These are phyloP conservation scores for Myotis davidii DNA, from an alignment of 2,113 vertebrate species.

Conservation along the genomic window DNA sequence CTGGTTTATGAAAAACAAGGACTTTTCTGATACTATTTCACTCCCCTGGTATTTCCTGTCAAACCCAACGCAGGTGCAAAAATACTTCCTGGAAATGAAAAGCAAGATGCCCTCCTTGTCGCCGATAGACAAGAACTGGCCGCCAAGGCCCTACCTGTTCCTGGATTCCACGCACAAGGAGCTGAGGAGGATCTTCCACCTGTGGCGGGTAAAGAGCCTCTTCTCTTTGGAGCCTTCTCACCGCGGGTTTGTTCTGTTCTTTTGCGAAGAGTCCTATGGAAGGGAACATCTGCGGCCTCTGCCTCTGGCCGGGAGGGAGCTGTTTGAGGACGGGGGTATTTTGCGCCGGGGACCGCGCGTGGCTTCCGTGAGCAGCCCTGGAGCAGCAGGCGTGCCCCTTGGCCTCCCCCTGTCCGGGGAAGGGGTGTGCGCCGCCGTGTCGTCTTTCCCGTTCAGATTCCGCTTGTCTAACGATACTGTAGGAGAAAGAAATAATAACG, in stretches of 20 bases:
- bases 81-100: conserved; percentile 96
- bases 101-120: conserved; percentile 94
- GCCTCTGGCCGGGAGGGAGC: background rate
- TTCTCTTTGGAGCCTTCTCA: background rate
- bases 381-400: accelerated
- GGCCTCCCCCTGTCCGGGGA: background rate
- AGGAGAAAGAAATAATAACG: conserved; percentile 18
- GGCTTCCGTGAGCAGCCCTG: background rate
- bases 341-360: background rate
- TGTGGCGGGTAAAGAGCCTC: conserved; percentile 93
- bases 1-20: background rate
- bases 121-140: conserved; percentile 96
- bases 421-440: background rate
- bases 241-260: background rate
- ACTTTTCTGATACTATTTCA: background rate
- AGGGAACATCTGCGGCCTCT: conserved; percentile 53
- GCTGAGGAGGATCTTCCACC: conserved; percentile 94
- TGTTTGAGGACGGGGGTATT: conserved; percentile 27
- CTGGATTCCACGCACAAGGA: conserved; percentile 93
- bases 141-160: conserved; percentile 92
- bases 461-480: background rate
- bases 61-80: conserved; percentile 91
- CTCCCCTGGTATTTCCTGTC: conserved; percentile 48
- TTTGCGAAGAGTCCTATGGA: conserved; percentile 5
- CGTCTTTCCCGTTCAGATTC: background rate